Base-by-base conservation (phyloP, 2,797 vertebrate species). In the Buceros bicornis region DNA sequence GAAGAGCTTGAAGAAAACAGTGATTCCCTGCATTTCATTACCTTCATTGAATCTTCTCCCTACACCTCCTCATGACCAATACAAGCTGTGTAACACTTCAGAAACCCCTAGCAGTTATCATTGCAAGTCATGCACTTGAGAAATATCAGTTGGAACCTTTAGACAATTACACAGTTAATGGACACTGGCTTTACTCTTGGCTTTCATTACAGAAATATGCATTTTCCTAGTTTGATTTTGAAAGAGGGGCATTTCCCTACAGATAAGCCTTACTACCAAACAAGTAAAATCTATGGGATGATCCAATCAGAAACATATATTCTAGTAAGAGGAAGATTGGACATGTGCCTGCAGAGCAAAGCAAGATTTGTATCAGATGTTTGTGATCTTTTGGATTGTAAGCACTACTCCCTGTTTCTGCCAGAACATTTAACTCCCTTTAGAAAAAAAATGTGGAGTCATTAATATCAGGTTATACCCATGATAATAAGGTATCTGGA, bases 401-500 rank as follows among this genome's bases (percentile, higher is more conserved):
- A 76, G 17, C 7, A 12, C 11, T 56, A 11, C 26, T 61, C 31
- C 13, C 10, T 53, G 2, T 25, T 79, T 15, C 18, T 85, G 9
- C 21, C 22, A 69, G 15, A 85, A 73, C 3, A 65, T 17, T 76
- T 18, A 62, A 51, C 10, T 48, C 70, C 5, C 69, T 81, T 20
- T 3, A 21, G 20, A 5, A 69, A 56, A 61, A 74, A 57, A 24
- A 8, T 3, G 1, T 3, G 13, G 5, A 0, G 5, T 81, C 5
- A 2, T 62, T 87, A 45, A 37, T 51, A 40, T 78, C 25, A 65
- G 31, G 18, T 78, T 48, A 14, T 85, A 43, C 6, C 11, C 13
- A 31, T 8, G 5, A n/a, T 21, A 28, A 2, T 82, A n/a, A 8
- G 5, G 13, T 56, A 21, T 35, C 31, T 70, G 53, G 28, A 67